Percentiles rank a stretch among this genome's conserved stretches.
phyloP scores from a whole-genome alignment of 1,140 invertebrate species.

The Eriocheir sinensis region DNA sequence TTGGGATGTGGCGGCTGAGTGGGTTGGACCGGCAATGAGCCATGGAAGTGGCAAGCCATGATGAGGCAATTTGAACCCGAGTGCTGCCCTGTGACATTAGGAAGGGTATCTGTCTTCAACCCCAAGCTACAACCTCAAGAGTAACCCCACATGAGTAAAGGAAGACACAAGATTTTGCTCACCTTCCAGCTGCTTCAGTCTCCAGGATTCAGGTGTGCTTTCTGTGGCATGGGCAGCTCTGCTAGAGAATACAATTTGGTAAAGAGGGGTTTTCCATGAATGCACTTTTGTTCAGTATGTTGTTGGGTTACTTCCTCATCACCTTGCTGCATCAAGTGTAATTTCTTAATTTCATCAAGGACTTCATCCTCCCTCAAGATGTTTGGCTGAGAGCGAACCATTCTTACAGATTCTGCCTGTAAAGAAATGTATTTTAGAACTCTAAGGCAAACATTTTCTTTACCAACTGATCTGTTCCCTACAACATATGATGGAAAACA shows the following conservation, averaged over 20 bases:
- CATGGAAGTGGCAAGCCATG: no score
- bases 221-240: constrained; percentile 62
- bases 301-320: background rate
- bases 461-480: no score
- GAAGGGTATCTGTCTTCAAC: no score
- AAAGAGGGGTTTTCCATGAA: constrained; percentile 67
- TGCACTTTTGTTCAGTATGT: constrained; percentile 41
- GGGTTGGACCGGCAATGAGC: no score
- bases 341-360: constrained; percentile 18
- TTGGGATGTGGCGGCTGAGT: no score
- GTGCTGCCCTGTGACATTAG: no score
- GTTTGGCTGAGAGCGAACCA: constrained; percentile 47
- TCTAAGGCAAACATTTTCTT: background rate
- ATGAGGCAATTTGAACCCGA: no score
- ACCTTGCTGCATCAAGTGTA: background rate
- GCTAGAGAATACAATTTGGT: constrained; percentile 62
- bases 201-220: background rate
- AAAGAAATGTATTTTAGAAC: background rate
- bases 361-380: constrained; percentile 30
- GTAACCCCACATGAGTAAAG: no score
- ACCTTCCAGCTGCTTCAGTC: background rate
- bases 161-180: background rate
- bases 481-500: no score
- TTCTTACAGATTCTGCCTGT: constrained; percentile 67
- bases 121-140: no score